phyloP scores from a whole-genome alignment of 2,888 invertebrate genomes.

The Athalia rosae region DNA sequence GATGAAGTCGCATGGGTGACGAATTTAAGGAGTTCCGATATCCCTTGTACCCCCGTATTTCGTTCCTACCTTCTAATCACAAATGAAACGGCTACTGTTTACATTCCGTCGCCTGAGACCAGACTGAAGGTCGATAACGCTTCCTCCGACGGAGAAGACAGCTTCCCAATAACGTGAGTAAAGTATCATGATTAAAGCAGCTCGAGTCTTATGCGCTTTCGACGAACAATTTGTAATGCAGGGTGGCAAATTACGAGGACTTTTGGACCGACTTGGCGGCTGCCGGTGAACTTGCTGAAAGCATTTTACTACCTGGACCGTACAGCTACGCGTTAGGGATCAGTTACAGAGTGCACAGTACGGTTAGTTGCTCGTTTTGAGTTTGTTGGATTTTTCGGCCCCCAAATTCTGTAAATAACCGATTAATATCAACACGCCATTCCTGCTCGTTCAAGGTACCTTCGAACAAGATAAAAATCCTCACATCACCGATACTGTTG shows the following conservation, averaged over 20 bases:
- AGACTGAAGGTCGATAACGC: neutral
- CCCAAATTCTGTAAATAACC: neutral
- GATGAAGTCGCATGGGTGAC: conserved; percentile 75
- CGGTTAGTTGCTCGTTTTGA: conserved; percentile 53
- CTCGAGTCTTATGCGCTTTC: no score
- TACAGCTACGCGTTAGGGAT: conserved; percentile 58
- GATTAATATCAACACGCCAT: neutral
- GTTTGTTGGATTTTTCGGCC: neutral
- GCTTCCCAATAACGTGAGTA: no score
- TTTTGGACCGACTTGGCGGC: conserved; percentile 61
- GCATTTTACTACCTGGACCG: conserved; percentile 57
- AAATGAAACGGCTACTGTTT: conserved; percentile 53
- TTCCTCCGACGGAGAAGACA: no score
- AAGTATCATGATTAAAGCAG: no score
- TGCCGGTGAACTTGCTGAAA: conserved; percentile 51
- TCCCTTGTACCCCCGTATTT: conserved; percentile 72
- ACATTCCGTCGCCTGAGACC: conserved; percentile 48
- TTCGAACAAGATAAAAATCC: conserved; percentile 62
- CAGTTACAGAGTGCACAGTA: conserved; percentile 60
- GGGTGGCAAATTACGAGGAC: conserved; percentile 55
- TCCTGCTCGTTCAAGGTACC: conserved; percentile 59
- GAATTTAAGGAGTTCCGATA: conserved; percentile 74
- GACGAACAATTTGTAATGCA: neutral
- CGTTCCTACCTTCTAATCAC: conserved; percentile 63
- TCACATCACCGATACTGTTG: conserved; percentile 74